Evolutionary conservation across 2,888 invertebrate genomes (phyloP).

Genomic region (Callyntrura guangdongensis): DNA sequence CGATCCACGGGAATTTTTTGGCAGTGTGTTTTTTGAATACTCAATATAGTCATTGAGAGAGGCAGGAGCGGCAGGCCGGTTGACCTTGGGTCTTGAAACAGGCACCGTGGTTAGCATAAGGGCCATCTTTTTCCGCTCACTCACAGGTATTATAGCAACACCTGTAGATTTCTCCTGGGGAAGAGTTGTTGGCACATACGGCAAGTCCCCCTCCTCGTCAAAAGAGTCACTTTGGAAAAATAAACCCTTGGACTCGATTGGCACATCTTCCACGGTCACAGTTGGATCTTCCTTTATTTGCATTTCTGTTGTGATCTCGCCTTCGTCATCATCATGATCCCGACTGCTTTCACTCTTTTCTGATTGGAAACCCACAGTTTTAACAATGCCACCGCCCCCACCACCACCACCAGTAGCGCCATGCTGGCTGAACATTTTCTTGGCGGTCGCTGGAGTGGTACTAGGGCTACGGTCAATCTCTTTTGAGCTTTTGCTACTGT

Average conservation of each 20-base stretch:
- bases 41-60: conserved; percentile 91
- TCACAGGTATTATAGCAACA: conserved; percentile 93
- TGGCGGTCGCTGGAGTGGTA: conserved; percentile 42
- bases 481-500: conserved; percentile 56
- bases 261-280: conserved; percentile 88
- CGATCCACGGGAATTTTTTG: conserved; percentile 85
- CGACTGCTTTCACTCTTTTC: conserved; percentile 73
- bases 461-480: conserved; percentile 35
- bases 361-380: conserved; percentile 68
- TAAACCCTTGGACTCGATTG: conserved; percentile 91
- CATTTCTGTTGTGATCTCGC: conserved; percentile 85
- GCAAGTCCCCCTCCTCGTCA: conserved; percentile 88
- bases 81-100: conserved; percentile 86
- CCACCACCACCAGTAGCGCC: conserved; percentile 11
- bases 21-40: conserved; percentile 84
- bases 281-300: conserved; percentile 86
- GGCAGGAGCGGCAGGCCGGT: conserved; percentile 91
- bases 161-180: conserved; percentile 94
- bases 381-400: conserved; percentile 45
- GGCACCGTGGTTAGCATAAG: conserved; percentile 79
- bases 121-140: conserved; percentile 87
- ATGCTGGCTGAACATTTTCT: conserved; percentile 52
- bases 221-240: conserved; percentile 94
- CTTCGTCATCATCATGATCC: conserved; percentile 85
- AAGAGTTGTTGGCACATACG: conserved; percentile 95